Evolutionary conservation across 1,140 invertebrate genomes (phyloP).

Genomic region (Sinella curviseta): DNA sequence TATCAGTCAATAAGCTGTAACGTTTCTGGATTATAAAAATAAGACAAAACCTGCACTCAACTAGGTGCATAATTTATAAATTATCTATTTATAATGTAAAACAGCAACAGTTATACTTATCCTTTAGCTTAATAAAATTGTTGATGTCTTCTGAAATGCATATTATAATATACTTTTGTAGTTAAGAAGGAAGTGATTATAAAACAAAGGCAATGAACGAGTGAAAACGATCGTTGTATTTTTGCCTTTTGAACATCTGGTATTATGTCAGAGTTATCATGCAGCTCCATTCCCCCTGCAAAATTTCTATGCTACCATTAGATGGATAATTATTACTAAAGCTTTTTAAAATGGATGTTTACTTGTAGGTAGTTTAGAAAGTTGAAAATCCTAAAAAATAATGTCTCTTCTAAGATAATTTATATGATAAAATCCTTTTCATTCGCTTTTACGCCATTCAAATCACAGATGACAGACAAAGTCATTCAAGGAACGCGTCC

Average conservation of each 20-base stretch:
- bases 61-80: not conserved
- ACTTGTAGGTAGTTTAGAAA: not conserved
- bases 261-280: not conserved
- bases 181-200: not conserved
- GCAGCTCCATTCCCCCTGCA: not conserved
- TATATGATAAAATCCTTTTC: not conserved
- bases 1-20: constrained; percentile 4
- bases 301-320: too few relatives aligned
- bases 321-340: not conserved
- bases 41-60: not conserved
- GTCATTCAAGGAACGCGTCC: not conserved
- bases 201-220: not conserved
- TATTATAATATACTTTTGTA: not conserved
- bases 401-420: not conserved
- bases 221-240: not conserved
- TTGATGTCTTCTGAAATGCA: not conserved
- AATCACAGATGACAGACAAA: constrained; percentile 13
- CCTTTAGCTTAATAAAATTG: not conserved
- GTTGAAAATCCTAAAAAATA: constrained; percentile 11
- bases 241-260: not conserved
- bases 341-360: not conserved
- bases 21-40: not conserved
- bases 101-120: too few relatives aligned
- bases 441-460: not conserved
- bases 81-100: too few relatives aligned